These are phyloP conservation scores for Hyalella azteca DNA, from an alignment of 2,888 invertebrate genomes.

Conservation along the genomic window DNA sequence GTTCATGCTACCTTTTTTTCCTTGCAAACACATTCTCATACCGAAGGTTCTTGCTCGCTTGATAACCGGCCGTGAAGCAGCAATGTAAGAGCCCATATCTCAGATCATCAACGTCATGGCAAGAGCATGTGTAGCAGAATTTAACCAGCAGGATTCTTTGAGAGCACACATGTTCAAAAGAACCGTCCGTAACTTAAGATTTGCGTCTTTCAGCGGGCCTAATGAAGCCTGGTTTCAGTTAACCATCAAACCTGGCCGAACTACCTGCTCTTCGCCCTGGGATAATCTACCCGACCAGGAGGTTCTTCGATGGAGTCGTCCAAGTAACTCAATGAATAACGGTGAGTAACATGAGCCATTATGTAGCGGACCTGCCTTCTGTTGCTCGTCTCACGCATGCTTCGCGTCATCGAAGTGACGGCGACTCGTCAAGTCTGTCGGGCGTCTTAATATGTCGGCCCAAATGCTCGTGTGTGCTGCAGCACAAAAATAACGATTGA, in stretches of 20 bases:
- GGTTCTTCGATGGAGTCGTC: not conserved
- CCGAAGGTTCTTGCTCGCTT: not conserved
- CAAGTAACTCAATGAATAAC: not conserved
- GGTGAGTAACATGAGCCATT: slow-evolving; percentile 6
- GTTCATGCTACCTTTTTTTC: not conserved
- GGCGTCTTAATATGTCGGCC: too few relatives aligned
- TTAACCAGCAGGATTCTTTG: slow-evolving; percentile 36
- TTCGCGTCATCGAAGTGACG: not conserved
- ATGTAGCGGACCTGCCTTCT: not conserved
- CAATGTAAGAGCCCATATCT: not conserved
- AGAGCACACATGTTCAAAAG: slow-evolving; percentile 31
- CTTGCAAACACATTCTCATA: not conserved
- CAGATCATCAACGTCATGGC: slow-evolving; percentile 16
- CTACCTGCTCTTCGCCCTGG: not conserved
- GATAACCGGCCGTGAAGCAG: too few relatives aligned
- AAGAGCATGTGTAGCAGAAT: slow-evolving; percentile 30
- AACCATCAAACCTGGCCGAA: not conserved
- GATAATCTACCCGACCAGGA: not conserved
- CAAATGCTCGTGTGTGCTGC: too few relatives aligned
- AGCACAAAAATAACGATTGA: too few relatives aligned
- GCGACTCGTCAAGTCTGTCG: not conserved
- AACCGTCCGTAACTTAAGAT: slow-evolving; percentile 29
- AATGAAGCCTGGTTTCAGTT: slow-evolving; percentile 32
- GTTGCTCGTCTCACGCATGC: not conserved
- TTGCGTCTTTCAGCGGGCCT: slow-evolving; percentile 19